Percentiles rank a stretch among this genome's conserved stretches.
Conservation (phyloP, 2,113 vertebrate genomes). For the Cyprinodon tularosa region DNA sequence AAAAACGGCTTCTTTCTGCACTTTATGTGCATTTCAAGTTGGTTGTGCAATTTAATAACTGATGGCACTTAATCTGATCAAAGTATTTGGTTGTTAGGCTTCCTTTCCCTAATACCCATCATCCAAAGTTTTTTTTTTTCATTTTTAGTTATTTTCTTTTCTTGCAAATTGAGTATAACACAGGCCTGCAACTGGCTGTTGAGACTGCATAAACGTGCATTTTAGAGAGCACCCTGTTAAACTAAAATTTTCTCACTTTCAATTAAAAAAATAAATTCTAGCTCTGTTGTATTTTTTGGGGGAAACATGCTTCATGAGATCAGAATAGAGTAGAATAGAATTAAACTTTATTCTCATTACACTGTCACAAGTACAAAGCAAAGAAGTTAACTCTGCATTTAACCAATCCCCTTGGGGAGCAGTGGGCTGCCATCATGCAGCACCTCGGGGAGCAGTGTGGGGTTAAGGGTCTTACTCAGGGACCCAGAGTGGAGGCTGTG, state of each 20-base stretch:
- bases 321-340: too few relatives aligned
- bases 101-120: background rate
- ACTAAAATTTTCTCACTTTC: background rate
- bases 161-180: background rate
- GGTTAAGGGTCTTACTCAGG: too few relatives aligned
- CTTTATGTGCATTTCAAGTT: background rate
- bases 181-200: background rate
- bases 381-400: too few relatives aligned
- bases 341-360: too few relatives aligned
- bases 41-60: background rate
- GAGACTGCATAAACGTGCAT: background rate
- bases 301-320: too few relatives aligned
- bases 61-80: background rate
- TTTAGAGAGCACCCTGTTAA: background rate
- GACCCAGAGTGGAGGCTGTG: too few relatives aligned
- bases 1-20: slow-evolving; percentile 1
- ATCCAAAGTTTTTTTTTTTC: background rate
- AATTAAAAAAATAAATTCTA: background rate
- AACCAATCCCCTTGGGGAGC: too few relatives aligned
- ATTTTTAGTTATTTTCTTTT: background rate
- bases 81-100: background rate
- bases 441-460: too few relatives aligned
- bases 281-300: background rate
- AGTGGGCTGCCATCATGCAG: too few relatives aligned
- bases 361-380: too few relatives aligned